These are phyloP conservation scores for Vulpes ferrilata DNA, from an alignment of 2,113 vertebrate species.

Conservation along the genomic window DNA sequence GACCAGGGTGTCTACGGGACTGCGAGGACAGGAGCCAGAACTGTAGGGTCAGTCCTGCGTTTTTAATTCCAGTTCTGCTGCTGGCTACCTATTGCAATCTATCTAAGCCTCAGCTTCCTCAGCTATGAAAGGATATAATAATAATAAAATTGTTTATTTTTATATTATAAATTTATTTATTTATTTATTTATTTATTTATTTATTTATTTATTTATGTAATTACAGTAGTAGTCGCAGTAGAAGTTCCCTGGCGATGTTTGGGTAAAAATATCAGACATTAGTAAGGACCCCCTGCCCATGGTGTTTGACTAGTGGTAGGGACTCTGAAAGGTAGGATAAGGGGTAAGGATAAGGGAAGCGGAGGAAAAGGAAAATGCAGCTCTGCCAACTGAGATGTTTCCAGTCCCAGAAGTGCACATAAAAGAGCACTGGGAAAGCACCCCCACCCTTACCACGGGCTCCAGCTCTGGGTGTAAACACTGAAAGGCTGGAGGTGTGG, in stretches of 20 bases:
- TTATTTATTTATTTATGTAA: too few species aligned
- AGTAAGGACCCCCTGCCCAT: background rate
- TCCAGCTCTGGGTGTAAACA: slow-evolving; percentile 25
- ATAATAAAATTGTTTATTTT: too few species aligned
- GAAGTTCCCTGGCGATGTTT: background rate
- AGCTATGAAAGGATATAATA: background rate
- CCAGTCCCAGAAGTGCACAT: background rate
- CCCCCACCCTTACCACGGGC: background rate
- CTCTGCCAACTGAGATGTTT: background rate
- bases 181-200: too few species aligned
- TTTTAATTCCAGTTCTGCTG: background rate
- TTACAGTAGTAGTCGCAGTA: background rate
- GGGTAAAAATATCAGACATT: background rate
- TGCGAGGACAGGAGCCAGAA: background rate
- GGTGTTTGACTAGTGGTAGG: background rate
- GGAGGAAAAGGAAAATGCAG: background rate
- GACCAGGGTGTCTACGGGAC: background rate
- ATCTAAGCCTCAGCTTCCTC: background rate
- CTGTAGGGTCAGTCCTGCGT: background rate
- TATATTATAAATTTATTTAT: too few species aligned
- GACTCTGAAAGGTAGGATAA: background rate
- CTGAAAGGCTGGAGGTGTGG: slow-evolving; percentile 26
- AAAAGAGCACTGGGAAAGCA: background rate
- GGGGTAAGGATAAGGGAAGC: background rate
- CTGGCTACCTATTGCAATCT: background rate